Evolutionary conservation across 2,113 vertebrate species (phyloP), one percentile per base, ranked within the genome.

Genomic region (Otolemur garnettii): DNA sequence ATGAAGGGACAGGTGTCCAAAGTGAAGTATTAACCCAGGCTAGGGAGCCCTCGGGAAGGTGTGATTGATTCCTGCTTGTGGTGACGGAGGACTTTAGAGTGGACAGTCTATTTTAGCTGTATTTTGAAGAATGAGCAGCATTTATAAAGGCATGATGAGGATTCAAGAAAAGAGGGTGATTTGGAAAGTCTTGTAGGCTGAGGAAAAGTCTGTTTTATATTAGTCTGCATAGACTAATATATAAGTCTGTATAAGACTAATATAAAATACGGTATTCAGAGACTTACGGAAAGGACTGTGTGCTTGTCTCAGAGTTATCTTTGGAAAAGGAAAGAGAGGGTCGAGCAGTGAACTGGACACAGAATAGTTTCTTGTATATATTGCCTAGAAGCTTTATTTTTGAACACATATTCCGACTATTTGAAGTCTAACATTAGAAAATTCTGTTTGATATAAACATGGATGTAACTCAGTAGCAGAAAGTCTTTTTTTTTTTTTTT

Each of bases 1-100:
- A 66, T 18, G 22, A 82, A 97, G 26, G 89, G 85, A 91, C 82
- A 87, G 62, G 38, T 86, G 50, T 94, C 78, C 64, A 88, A 93
- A 94, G 92, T 81, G 86, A 94, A 94, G 78, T 89, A 66, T 86
- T 83, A 96, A 86, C 50, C 83, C 42, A 91, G 35, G 15, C 33
- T 81, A 26, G 1, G 80, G 69, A 90, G 26, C 55, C 50, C 59
- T 14, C 53, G 84, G 72, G 68, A 92, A 55, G 30, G 35, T 64
- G 42, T 90, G 68, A 92, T 85, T 95, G 64, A 94, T 88, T 96
- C 18, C 55, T 69, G 19, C 66, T 87, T 90, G 11, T 68, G 22
- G 35, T 84, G 79, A 86, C 21, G 87, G 33, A 74, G 74, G 8
- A 91, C 57, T 74, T 93, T 50, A 91, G 69, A 83, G 2, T 5